Base-by-base conservation (phyloP, 1,140 invertebrate species). In the Helicoverpa zea region DNA sequence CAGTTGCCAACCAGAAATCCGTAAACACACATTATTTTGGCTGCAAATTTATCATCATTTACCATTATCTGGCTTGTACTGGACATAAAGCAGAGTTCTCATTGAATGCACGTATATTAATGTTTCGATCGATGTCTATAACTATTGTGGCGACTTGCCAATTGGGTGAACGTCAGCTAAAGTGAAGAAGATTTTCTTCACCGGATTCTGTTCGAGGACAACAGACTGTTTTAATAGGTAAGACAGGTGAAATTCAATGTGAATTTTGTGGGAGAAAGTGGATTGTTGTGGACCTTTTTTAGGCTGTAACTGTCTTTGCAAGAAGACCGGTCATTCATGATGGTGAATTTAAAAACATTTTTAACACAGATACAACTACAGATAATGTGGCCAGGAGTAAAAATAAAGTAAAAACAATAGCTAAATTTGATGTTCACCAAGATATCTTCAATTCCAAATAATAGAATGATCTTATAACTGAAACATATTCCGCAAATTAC, bases 61-160 rank as follows among this genome's bases (percentile, higher is more conserved):
- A 68, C 51, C 49, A 51, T n/a, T 35, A 49, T 16, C 29, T 54
- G 66, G 47, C 54, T 74, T 75, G 16, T 59, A 74, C 35, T 56
- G 51, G 80, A 81, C 74, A 81, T 72, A 78, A 78, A 81, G 29
- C 74, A 81, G 80, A 63, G 58, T 74, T 52, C 49, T 14, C 30
- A 73, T 72, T 72, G 68, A 61, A 73, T n/a, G 86, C 86, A 90
- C 83, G 84, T 85, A 84, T 87, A 90, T 86, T 87, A 90, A 89
- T 87, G 83, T 81, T 81, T 77, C 77, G 76, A 82, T 84, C 82
- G 80, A 88, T 87, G 84, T 70, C 79, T 83, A 18, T 86, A 89
- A 84, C 85, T 52, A 77, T 43, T 43, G 63, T 87, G 89, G 89
- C 88, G 81, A 1, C 0, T 16, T 23, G 88, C 89, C 89, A 90